Base-by-base conservation (phyloP, 1,140 invertebrate species). In the Formica exsecta region DNA sequence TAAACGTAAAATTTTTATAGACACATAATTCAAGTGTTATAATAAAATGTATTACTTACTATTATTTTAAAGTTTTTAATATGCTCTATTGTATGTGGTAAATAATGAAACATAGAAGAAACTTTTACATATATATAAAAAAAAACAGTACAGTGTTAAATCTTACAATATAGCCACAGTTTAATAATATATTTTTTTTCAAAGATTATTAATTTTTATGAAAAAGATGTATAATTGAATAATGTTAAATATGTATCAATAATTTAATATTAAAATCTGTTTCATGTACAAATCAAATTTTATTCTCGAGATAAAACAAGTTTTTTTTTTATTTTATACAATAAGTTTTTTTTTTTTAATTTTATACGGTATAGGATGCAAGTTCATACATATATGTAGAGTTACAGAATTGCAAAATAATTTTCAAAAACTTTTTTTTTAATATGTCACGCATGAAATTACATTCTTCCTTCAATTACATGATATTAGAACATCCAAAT, bases 161-260 rank as follows among this genome's bases (percentile, higher is more conserved):
- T 32, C 8, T 51, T n/a, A 32, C 32, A 51, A 51, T 48, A 51
- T 29, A 29, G 25, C 25, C 25, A 29, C 25, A 29, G 25, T 29
- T 29, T 29, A 29, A 29, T 29, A 29, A 71, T 36, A n/a, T 51
- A 6, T n/a, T 70, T 3, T 71, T 51, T 32, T 0, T 2, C 1
- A 1, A 75, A 25, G n/a, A 74, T 57, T 57, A 51, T 29, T 29
- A 29, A 29, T 29, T 74, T 74, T 74, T 73, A 54, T n/a, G 7
- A 4, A 22, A 8, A 57, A 11, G 0, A 51, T 71, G 5, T 73
- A 11, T 54, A 71, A 9, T n/a, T 11, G n/a, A 75, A 75, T 16
- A 38, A 61, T 19, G 9, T 59, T 32, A 36, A 29, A 9, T 5
- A 38, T 57, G 7, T 13, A 36, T 74, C n/a, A 73, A 36, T 36